Evolutionary conservation across 1,140 invertebrate genomes (phyloP), one percentile per base, ranked within the genome.

Genomic region (Lordiphosa clarofinis): DNA sequence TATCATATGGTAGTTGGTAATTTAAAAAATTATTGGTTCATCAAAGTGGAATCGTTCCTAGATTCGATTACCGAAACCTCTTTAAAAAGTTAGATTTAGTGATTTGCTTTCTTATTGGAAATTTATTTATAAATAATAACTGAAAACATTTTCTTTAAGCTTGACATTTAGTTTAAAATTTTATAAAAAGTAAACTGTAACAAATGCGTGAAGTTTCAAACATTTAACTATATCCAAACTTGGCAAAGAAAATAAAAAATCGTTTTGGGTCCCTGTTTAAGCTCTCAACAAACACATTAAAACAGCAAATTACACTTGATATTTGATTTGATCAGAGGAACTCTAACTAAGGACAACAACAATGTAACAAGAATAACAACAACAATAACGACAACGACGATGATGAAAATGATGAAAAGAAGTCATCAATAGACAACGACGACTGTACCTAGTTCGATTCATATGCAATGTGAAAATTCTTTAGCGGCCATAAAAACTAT

Each of bases 401-500:
- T 46, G 52, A 60, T 59, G 56, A 58, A 28, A 50, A 52, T 52
- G 37, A 47, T 58, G 57, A 58, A 42, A 54, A 59, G 43, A 36
- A 60, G 58, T 74, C 50, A 56, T 61, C n/a, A 61, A 72, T 59
- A 60, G 61, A 42, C 70, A 75, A 86, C 81, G 74, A 48, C 64
- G 79, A 74, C 73, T 74, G 65, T 86, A 86, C 81, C 79, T 84
- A 81, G 57, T 75, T 57, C 47, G 21, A 35, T 60, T 46, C 48
- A 56, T 75, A 40, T 48, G 38, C 42, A 63, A 46, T 50, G 37
- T 35, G 40, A 44, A 55, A 33, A 19, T 24, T 52, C 47, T 50
- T 81, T 81, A 82, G 57, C 78, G 78, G 56, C 78, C 72, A 76
- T 88, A 88, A 50, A 88, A 88, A 74, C 87, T 88, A 76, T 88